These are phyloP conservation scores for Recurvirostra avosetta DNA, from an alignment of 2,113 vertebrate genomes.

Conservation along the genomic window DNA sequence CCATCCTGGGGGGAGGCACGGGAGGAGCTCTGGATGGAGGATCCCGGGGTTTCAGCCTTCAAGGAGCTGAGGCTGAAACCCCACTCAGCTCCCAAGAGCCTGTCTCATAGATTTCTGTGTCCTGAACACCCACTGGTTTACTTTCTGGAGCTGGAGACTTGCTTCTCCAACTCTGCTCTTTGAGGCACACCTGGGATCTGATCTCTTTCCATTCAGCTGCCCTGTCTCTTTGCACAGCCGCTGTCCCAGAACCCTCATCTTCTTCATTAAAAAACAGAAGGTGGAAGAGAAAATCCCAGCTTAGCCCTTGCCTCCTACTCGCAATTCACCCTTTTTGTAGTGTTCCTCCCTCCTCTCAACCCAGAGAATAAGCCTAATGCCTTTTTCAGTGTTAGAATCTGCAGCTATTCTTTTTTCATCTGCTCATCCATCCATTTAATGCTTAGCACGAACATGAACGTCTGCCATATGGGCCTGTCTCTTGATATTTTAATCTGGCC, in stretches of 20 bases:
- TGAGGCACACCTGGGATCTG: neutral
- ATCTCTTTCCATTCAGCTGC: neutral
- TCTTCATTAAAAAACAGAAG: neutral
- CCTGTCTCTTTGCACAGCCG: neutral
- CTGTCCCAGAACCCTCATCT: neutral
- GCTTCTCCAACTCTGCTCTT: neutral
- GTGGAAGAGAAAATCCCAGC: neutral
- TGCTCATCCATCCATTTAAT: neutral
- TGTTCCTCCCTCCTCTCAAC: neutral
- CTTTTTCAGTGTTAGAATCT: neutral
- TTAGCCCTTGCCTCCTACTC: neutral
- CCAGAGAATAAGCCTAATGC: neutral
- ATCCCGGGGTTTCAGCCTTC: neutral
- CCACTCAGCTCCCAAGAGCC: neutral
- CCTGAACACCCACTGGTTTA: neutral
- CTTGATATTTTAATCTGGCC: neutral
- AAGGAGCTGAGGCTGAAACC: neutral
- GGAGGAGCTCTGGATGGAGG: neutral
- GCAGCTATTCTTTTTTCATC: neutral
- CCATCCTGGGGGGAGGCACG: neutral
- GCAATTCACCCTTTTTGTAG: neutral
- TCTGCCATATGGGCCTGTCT: conserved; percentile 2
- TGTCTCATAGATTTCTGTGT: neutral
- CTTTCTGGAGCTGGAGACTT: neutral
- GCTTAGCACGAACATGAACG: neutral